phyloP scores from a whole-genome alignment of 2,113 vertebrate species.

The Alligator mississippiensis region DNA sequence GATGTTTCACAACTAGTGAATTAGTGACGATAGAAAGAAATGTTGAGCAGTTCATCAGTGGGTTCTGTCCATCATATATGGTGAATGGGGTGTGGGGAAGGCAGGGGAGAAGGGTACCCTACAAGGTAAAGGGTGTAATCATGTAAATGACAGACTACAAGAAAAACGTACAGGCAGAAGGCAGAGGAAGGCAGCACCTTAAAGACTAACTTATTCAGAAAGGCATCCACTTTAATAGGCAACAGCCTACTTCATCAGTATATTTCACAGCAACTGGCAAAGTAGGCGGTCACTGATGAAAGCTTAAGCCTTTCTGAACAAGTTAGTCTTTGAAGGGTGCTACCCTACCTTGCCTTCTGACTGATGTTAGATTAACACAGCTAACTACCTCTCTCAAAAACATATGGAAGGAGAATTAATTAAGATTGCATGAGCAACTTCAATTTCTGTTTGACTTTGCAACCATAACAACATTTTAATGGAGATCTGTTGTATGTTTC shows the following conservation, averaged over 20 bases:
- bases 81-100: background rate
- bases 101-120: background rate
- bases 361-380: background rate
- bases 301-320: constrained; percentile 21
- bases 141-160: background rate
- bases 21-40: constrained; percentile 10
- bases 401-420: background rate
- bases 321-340: constrained; percentile 9
- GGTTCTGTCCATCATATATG: background rate
- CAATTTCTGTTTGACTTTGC: background rate
- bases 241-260: too few relatives aligned
- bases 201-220: too few relatives aligned
- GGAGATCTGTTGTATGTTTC: background rate
- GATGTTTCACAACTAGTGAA: background rate
- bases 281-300: background rate
- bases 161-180: background rate
- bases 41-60: background rate
- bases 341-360: background rate
- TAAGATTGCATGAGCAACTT: constrained; percentile 34
- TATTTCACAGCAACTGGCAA: too few relatives aligned
- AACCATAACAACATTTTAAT: background rate
- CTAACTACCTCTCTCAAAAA: background rate
- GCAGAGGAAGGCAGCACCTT: background rate
- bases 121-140: background rate
- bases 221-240: too few relatives aligned